These are phyloP conservation scores for Pseudomyrmex gracilis DNA, from an alignment of 1,140 invertebrate species.

Conservation along the genomic window DNA sequence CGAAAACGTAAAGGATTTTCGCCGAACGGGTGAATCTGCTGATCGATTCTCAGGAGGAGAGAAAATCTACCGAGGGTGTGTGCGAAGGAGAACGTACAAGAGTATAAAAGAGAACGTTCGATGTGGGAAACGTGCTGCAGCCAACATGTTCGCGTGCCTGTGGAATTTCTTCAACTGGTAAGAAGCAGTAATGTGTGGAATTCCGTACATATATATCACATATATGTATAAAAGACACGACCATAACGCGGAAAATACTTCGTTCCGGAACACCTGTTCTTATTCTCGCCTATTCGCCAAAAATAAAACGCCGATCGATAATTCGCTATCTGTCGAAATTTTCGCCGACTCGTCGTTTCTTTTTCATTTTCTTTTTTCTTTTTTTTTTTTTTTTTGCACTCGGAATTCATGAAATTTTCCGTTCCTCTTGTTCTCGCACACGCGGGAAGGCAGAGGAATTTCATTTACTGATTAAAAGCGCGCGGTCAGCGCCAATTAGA, in stretches of 20 bases:
- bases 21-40: background rate
- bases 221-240: background rate
- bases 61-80: background rate
- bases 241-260: slow-evolving; percentile 6
- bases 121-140: slow-evolving; percentile 53
- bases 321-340: background rate
- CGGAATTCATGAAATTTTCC: background rate
- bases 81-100: background rate
- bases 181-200: slow-evolving; percentile 75
- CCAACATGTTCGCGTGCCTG: slow-evolving; percentile 88
- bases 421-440: background rate
- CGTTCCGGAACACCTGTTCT: background rate
- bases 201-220: too few species aligned
- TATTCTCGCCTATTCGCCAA: background rate
- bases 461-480: background rate
- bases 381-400: background rate
- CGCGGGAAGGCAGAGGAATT: background rate
- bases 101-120: background rate
- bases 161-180: slow-evolving; percentile 90
- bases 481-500: background rate
- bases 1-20: slow-evolving; percentile 48
- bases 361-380: background rate
- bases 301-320: slow-evolving; percentile 1
- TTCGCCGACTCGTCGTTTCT: background rate
- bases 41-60: background rate